Evolutionary conservation across 2,797 vertebrate species (phyloP).

Genomic region (Triplophysa yarkandensis): DNA sequence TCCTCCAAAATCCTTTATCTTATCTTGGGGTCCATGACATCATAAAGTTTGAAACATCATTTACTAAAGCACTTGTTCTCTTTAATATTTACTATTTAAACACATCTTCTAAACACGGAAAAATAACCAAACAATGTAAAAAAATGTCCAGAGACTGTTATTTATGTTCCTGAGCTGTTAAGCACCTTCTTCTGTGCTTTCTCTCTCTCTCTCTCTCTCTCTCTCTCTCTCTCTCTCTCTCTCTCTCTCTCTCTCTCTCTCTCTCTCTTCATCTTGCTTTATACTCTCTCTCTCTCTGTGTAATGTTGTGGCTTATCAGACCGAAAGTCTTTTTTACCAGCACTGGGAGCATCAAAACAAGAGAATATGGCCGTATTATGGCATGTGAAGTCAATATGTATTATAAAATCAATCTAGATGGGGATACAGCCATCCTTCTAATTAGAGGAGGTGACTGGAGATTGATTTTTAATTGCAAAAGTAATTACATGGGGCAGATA

Average conservation of each 20-base stretch:
- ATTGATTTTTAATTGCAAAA: slow-evolving; percentile 99
- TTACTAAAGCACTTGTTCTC: no score
- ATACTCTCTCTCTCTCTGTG: background rate
- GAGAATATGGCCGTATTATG: slow-evolving; percentile 97
- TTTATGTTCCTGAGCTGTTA: background rate
- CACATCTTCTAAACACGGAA: background rate
- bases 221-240: background rate
- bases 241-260: slow-evolving; percentile 41
- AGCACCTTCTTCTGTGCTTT: background rate
- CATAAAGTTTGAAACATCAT: no score
- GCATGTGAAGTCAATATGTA: slow-evolving; percentile 99
- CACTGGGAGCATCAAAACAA: slow-evolving; percentile 85
- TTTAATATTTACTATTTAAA: no score
- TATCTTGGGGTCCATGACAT: no score
- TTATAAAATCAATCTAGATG: slow-evolving; percentile 99
- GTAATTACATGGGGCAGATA: slow-evolving; percentile 99
- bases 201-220: background rate
- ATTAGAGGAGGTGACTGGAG: slow-evolving; percentile 99
- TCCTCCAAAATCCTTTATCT: no score
- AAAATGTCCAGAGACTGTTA: background rate
- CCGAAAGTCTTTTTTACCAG: slow-evolving; percentile 5
- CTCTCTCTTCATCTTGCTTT: slow-evolving; percentile 47
- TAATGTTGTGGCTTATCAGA: background rate
- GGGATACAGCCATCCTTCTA: slow-evolving; percentile 99
- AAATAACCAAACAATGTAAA: background rate